These are phyloP conservation scores for Yponomeuta malinellus DNA, from an alignment of 2,888 invertebrate species.

Conservation along the genomic window DNA sequence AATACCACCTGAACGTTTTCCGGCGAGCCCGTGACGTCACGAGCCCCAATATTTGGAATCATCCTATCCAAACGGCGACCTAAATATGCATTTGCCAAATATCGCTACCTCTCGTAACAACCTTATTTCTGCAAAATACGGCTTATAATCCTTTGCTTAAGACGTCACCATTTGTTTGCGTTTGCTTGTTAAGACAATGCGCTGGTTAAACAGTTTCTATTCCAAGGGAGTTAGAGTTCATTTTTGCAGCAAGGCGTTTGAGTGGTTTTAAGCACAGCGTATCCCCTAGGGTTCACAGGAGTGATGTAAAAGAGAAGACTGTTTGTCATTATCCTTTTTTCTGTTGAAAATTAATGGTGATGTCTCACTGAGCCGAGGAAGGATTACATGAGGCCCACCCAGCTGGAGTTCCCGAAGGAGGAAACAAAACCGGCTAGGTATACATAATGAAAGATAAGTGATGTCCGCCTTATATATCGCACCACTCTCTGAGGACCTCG, in stretches of 20 bases:
- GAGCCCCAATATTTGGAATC: conserved; percentile 10
- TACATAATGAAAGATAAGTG: neutral
- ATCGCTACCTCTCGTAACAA: neutral
- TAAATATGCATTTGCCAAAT: conserved; percentile 10
- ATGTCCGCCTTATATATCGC: neutral
- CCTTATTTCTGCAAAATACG: neutral
- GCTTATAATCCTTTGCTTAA: neutral
- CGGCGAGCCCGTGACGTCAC: conserved; percentile 2
- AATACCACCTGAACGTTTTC: conserved; percentile 8
- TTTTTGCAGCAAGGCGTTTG: neutral
- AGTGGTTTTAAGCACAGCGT: conserved; percentile 8
- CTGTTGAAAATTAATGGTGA: conserved; percentile 14
- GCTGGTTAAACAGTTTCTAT: neutral
- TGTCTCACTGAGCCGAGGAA: conserved; percentile 8
- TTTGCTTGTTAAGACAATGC: neutral
- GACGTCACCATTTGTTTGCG: neutral
- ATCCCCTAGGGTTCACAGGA: neutral
- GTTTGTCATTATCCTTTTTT: conserved; percentile 15
- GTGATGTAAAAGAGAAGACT: conserved; percentile 14
- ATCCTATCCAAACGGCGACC: conserved; percentile 11
- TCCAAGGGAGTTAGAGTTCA: neutral
- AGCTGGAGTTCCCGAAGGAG: neutral
- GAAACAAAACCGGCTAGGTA: neutral
- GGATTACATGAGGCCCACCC: conserved; percentile 2
- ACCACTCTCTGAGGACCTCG: neutral